Evolutionary conservation across 2,113 vertebrate species (phyloP), one percentile per base, ranked within the genome.

Genomic region (Labeo catla): DNA sequence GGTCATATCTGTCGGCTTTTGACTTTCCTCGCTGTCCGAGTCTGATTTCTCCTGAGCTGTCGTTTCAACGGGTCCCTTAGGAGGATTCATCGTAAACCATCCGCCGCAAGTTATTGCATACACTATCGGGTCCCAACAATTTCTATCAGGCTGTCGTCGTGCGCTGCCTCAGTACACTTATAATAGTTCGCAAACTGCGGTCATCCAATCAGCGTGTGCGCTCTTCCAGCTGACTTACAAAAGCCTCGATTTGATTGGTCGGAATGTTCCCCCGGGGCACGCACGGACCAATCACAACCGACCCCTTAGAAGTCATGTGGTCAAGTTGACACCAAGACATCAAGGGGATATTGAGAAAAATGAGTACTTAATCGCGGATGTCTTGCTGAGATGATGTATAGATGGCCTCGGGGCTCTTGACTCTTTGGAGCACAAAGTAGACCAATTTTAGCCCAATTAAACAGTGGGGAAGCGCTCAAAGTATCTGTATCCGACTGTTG

Each of bases 401-500:
- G 93, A 95, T 92, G 91, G 90, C 89, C 89, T 90, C 84, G 68
- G 89, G 91, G 91, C 82, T 88, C 82, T 86, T 87, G 88, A 89
- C 91, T 90, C 90, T 86, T 76, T 86, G 86, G 89, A 89, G 91
- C 93, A 93, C 94, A 94, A 94, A 94, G 93, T 94, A 90, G 93
- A 93, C 92, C 95, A 95, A 95, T 95, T 94, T 93, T 92, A 92
- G 91, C 90, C 94, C 94, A 95, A 95, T 96, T 95, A 95, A 95
- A 89, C 95, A 94, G 93, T 93, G 91, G 93, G 94, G 93, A 93
- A 92, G 92, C 90, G 91, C 91, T 87, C 76, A 91, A 90, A 91
- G 88, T 91, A 93, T 93, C 94, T 92, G 91, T 91, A 92, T 91
- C 93, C 92, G 93, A 93, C 93, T 93, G 88, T 85, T 80, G 87